phyloP scores from a whole-genome alignment of 2,888 invertebrate species.

The Pyrocoelia pectoralis region DNA sequence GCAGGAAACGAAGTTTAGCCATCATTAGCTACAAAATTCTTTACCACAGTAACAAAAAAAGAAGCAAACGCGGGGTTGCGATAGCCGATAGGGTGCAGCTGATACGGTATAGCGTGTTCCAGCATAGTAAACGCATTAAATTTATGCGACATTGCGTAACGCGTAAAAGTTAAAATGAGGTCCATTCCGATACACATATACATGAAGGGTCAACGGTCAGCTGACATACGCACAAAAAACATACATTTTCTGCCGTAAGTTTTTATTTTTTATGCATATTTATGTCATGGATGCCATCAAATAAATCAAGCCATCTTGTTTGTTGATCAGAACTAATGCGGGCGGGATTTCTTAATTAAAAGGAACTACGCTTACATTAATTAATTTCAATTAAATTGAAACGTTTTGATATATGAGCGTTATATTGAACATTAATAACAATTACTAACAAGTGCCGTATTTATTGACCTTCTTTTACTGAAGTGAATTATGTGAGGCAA shows the following conservation, averaged over 20 bases:
- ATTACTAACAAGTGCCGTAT: too few relatives aligned
- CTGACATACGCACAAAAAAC: constrained; percentile 14
- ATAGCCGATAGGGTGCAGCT: constrained; percentile 35
- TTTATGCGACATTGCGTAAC: constrained; percentile 27
- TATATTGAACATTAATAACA: neutral
- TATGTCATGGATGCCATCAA: too few relatives aligned
- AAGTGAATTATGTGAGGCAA: too few relatives aligned
- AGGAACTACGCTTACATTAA: neutral
- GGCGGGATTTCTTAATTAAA: neutral
- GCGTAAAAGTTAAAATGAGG: constrained; percentile 30
- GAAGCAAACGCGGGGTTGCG: constrained; percentile 28
- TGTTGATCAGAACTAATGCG: neutral
- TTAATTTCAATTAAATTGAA: neutral
- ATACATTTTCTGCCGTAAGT: too few relatives aligned
- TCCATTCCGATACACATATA: constrained; percentile 34
- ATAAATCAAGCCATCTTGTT: neutral
- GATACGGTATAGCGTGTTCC: constrained; percentile 34
- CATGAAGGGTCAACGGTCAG: constrained; percentile 37
- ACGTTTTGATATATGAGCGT: neutral
- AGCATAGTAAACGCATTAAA: constrained; percentile 31
- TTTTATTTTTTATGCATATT: too few relatives aligned
- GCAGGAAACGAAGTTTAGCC: neutral
- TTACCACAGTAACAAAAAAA: constrained; percentile 15
- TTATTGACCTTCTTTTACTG: too few relatives aligned
- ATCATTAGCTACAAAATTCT: neutral